Conservation (phyloP, 2,888 invertebrate species). For the Tortricodes alternella region DNA sequence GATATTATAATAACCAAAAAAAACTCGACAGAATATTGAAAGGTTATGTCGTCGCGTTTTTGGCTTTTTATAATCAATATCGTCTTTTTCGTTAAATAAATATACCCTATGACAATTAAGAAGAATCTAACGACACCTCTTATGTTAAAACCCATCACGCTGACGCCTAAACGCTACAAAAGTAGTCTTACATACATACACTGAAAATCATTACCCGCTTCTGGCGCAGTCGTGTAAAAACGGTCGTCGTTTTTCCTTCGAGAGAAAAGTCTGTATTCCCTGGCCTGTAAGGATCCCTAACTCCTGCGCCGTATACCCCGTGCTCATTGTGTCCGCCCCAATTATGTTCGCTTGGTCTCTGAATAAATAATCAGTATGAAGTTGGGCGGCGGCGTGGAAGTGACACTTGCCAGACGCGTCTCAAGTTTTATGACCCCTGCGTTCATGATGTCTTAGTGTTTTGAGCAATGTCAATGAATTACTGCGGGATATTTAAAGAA, state of each 20-base stretch:
- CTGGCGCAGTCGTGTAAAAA: not conserved
- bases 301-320: not conserved
- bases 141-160: no score
- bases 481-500: not conserved
- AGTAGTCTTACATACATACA: no score
- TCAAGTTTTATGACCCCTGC: conserved; percentile 9
- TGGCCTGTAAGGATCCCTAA: conserved; percentile 3
- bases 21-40: no score
- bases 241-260: not conserved
- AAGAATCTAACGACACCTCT: no score
- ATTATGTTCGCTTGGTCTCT: conserved; percentile 23
- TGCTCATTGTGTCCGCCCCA: conserved; percentile 13
- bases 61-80: no score
- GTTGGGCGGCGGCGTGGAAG: conserved; percentile 10
- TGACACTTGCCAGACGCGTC: conserved; percentile 10
- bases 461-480: not conserved
- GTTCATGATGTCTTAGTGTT: not conserved
- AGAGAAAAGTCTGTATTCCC: not conserved
- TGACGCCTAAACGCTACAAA: no score
- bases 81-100: no score
- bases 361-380: conserved; percentile 15
- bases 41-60: no score
- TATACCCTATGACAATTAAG: no score
- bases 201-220: no score
- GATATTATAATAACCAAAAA: no score